These are phyloP conservation scores for Sarcophaga peregrina DNA, from an alignment of 1,140 invertebrate species.

Conservation along the genomic window DNA sequence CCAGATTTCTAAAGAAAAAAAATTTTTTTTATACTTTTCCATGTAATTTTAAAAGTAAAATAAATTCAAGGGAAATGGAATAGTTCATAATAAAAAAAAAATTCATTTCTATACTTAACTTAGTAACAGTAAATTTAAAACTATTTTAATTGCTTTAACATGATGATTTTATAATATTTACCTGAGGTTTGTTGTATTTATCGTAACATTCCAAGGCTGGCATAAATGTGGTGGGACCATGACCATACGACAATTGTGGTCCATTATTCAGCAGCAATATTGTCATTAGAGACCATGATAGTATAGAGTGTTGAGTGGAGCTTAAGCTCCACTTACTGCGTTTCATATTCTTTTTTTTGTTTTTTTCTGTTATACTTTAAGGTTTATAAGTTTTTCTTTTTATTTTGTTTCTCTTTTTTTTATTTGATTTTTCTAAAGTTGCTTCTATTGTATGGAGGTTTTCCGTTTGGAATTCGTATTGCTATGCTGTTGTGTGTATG, in stretches of 20 bases:
- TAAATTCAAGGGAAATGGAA: too few relatives aligned
- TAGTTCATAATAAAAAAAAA: too few relatives aligned
- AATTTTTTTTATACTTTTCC: too few relatives aligned
- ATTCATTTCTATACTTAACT: too few relatives aligned
- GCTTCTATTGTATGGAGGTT: neutral
- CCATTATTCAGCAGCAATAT: slow-evolving; percentile 35
- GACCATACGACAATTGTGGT: slow-evolving; percentile 36
- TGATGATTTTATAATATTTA: slow-evolving; percentile 45
- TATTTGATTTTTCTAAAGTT: neutral
- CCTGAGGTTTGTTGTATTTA: slow-evolving; percentile 63
- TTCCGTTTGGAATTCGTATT: neutral
- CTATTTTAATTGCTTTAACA: neutral
- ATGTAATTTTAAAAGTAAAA: too few relatives aligned
- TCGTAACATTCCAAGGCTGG: slow-evolving; percentile 65
- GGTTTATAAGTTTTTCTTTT: neutral
- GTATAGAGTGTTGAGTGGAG: slow-evolving; percentile 47
- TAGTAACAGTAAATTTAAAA: neutral
- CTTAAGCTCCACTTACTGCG: slow-evolving; percentile 58
- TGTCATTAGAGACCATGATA: slow-evolving; percentile 28
- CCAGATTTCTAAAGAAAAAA: too few relatives aligned
- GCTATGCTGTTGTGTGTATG: neutral
- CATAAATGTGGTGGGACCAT: slow-evolving; percentile 54
- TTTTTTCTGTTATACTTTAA: neutral
- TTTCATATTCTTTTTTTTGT: slow-evolving; percentile 49
- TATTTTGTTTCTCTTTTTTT: neutral